These are phyloP conservation scores for Plemyria rubiginata DNA, from an alignment of 2,888 invertebrate genomes.

Conservation along the genomic window DNA sequence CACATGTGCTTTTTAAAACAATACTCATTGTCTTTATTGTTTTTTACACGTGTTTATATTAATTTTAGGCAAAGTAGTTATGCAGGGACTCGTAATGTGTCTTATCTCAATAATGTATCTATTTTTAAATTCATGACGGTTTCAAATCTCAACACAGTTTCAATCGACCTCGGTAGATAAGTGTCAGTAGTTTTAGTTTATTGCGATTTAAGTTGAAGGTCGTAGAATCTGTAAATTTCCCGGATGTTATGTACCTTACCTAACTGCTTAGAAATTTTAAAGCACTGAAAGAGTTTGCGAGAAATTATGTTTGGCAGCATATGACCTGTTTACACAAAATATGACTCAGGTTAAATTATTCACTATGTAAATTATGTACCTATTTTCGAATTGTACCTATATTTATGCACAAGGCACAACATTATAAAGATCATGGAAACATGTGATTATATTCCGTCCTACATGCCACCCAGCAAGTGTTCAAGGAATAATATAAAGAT, in stretches of 20 bases:
- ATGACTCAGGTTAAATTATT: constrained; percentile 17
- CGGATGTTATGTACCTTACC: not conserved
- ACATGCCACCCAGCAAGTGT: constrained; percentile 39
- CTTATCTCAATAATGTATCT: constrained; percentile 5
- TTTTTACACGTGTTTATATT: constrained; percentile 37
- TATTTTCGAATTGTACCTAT: constrained; percentile 4
- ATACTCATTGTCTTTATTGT: constrained; percentile 30
- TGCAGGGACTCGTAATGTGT: constrained; percentile 3
- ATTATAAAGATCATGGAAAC: constrained; percentile 36
- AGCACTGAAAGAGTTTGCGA: not conserved
- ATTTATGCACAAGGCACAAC: constrained; percentile 24
- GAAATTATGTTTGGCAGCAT: not conserved
- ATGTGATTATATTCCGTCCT: constrained; percentile 35
- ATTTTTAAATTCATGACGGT: not conserved
- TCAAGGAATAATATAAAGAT: constrained; percentile 43
- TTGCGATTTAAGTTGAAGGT: not conserved
- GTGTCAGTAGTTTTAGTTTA: not conserved
- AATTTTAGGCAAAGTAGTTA: constrained; percentile 16
- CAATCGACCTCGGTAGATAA: not conserved
- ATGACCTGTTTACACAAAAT: constrained; percentile 16
- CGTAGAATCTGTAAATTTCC: too few relatives aligned
- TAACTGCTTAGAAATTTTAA: not conserved
- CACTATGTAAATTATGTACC: constrained; percentile 12
- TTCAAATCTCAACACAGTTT: not conserved
- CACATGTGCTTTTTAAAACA: constrained; percentile 37